Conservation (phyloP, 2,113 vertebrate species). For the Barbus barbus region DNA sequence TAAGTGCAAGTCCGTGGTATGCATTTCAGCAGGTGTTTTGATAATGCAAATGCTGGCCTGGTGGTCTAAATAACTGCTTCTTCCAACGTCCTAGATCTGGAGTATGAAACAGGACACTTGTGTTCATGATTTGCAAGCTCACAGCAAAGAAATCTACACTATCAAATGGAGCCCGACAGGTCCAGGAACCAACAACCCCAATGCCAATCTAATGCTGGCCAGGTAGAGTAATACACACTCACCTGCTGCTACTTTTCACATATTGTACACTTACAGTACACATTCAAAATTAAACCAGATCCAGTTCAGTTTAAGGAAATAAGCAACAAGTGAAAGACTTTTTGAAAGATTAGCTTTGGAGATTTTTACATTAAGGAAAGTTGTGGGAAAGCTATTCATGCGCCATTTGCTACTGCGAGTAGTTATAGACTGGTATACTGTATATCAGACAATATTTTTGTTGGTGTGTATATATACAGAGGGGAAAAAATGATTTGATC, state of each 20-base stretch:
- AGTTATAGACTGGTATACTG: not conserved
- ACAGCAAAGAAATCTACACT: constrained; percentile 99
- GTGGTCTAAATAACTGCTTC: not conserved
- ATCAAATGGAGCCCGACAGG: constrained; percentile 99
- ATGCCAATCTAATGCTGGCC: constrained; percentile 97
- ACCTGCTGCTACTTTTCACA: not conserved
- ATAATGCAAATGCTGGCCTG: not conserved
- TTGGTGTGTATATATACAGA: no score
- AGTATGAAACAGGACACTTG: constrained; percentile 98
- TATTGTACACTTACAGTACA: not conserved
- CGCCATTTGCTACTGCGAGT: not conserved
- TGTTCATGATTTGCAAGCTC: constrained; percentile 98
- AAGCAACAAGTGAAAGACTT: no score
- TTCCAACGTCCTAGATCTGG: constrained; percentile 84
- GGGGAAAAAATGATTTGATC: no score
- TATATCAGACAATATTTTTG: no score
- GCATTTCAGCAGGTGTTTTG: not conserved
- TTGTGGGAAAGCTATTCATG: not conserved
- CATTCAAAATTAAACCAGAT: not conserved
- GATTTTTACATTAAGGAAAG: not conserved
- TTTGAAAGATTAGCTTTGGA: not conserved
- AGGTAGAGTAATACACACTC: constrained; percentile 73
- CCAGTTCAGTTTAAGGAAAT: not conserved
- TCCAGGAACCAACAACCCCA: constrained; percentile 97
- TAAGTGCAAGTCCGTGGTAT: not conserved